Conservation (phyloP, 2,888 invertebrate species). For the Volucella inanis region DNA sequence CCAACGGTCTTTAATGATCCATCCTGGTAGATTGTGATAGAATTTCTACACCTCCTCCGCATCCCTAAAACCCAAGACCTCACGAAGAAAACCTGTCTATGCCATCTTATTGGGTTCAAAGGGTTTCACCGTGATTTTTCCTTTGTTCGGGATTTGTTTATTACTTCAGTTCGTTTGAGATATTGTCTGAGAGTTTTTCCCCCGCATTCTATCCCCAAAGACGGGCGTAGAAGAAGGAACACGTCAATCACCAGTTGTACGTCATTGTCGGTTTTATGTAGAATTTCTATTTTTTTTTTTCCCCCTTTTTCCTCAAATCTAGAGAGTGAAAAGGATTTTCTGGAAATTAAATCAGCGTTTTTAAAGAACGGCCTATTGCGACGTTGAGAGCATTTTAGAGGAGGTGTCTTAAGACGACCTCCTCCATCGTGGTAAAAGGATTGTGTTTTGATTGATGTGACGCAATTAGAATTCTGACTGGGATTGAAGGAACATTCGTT, state of each 20-base stretch:
- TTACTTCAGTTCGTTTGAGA: conserved; percentile 9
- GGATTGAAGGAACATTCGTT: conserved; percentile 30
- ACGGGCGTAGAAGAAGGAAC: conserved; percentile 21
- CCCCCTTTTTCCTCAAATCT: conserved; percentile 27
- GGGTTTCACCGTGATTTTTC: conserved; percentile 31
- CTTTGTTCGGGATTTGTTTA: conserved; percentile 67
- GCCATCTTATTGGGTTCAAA: conserved; percentile 34
- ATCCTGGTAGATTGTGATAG: conserved; percentile 57
- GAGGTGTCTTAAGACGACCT: conserved; percentile 28
- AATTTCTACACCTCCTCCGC: conserved; percentile 25
- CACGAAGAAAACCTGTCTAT: conserved; percentile 45
- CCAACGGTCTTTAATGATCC: conserved; percentile 61
- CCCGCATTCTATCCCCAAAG: background rate
- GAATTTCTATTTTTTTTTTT: background rate
- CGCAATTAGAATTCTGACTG: conserved; percentile 71
- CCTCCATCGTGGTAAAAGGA: conserved; percentile 47
- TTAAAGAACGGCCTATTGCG: conserved; percentile 2
- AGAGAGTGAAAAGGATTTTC: conserved; percentile 41
- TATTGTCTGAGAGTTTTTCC: conserved; percentile 34
- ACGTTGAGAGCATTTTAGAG: background rate
- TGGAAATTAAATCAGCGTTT: conserved; percentile 33
- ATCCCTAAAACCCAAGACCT: conserved; percentile 14
- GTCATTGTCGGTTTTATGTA: conserved; percentile 19
- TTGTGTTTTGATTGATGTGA: conserved; percentile 69
- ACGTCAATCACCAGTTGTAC: conserved; percentile 70